Conservation (phyloP, 2,888 invertebrate genomes). For the Drosophila setosimentum region DNA sequence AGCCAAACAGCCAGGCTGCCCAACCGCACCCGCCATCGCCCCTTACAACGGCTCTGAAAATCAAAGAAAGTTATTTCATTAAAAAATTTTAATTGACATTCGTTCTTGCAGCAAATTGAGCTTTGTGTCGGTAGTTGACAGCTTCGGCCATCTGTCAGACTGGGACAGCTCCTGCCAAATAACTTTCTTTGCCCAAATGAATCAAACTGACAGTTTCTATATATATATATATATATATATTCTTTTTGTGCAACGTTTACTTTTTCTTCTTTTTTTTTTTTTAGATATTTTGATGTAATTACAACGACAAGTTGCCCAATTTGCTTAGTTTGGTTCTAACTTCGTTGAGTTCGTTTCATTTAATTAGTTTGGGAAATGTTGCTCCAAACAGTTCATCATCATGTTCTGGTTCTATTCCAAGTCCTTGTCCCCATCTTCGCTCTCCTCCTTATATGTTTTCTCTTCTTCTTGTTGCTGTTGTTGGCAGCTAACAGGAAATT, state of each 20-base stretch:
- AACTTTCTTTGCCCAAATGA: slow-evolving; percentile 62
- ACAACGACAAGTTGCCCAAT: slow-evolving; percentile 75
- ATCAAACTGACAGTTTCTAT: slow-evolving; percentile 66
- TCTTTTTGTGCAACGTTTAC: slow-evolving; percentile 35
- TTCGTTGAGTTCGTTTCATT: slow-evolving; percentile 67
- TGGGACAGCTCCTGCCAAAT: slow-evolving; percentile 53
- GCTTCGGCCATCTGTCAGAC: slow-evolving; percentile 63
- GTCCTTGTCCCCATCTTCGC: background rate
- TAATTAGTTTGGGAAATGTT: slow-evolving; percentile 75
- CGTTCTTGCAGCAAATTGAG: slow-evolving; percentile 75
- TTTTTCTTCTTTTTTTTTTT: slow-evolving; percentile 30
- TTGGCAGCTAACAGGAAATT: slow-evolving; percentile 64
- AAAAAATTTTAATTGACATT: slow-evolving; percentile 78
- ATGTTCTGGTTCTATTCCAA: slow-evolving; percentile 5
- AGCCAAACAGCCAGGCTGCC: background rate
- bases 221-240: slow-evolving; percentile 32
- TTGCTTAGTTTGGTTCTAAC: slow-evolving; percentile 69
- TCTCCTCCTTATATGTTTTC: background rate
- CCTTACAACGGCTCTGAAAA: slow-evolving; percentile 27
- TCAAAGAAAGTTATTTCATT: slow-evolving; percentile 76
- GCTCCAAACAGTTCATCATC: slow-evolving; percentile 39
- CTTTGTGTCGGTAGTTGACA: slow-evolving; percentile 63
- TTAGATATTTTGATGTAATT: slow-evolving; percentile 75
- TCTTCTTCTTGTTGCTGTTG: slow-evolving; percentile 31
- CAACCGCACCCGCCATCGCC: no score